phyloP scores from a whole-genome alignment of 2,113 vertebrate species.

The Trogon melanurus region DNA sequence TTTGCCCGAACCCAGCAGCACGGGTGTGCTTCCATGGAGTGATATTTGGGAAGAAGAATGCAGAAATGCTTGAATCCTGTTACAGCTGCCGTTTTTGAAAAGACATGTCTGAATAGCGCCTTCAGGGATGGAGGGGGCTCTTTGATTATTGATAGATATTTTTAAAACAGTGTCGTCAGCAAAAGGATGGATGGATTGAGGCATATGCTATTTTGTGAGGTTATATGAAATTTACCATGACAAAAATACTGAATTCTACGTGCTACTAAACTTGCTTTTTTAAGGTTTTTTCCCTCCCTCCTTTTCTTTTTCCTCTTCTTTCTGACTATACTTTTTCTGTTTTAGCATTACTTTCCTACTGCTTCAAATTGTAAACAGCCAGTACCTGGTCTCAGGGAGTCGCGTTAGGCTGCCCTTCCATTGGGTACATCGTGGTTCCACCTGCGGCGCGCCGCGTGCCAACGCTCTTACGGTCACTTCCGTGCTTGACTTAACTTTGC shows the following conservation, averaged over 20 bases:
- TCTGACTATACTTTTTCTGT: background rate
- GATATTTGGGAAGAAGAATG: too few relatives aligned
- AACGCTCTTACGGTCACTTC: background rate
- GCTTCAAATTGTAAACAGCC: background rate
- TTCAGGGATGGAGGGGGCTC: background rate
- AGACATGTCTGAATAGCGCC: background rate
- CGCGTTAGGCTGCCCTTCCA: background rate
- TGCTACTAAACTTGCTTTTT: background rate
- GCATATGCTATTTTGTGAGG: background rate
- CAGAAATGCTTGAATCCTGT: background rate
- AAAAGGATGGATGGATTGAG: background rate
- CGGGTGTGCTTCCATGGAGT: background rate
- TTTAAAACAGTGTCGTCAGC: background rate
- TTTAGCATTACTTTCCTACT: background rate
- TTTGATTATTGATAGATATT: background rate
- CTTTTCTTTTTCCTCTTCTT: background rate
- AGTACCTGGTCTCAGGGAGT: background rate
- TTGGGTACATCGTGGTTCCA: background rate
- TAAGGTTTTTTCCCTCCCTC: too few relatives aligned
- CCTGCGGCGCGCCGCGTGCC: background rate
- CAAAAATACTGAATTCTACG: background rate
- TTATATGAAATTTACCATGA: background rate
- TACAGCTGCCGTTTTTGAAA: background rate
- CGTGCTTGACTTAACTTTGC: background rate
- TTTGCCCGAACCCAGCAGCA: background rate